phyloP scores from a whole-genome alignment of 2,888 invertebrate genomes.

The Aelia acuminata region DNA sequence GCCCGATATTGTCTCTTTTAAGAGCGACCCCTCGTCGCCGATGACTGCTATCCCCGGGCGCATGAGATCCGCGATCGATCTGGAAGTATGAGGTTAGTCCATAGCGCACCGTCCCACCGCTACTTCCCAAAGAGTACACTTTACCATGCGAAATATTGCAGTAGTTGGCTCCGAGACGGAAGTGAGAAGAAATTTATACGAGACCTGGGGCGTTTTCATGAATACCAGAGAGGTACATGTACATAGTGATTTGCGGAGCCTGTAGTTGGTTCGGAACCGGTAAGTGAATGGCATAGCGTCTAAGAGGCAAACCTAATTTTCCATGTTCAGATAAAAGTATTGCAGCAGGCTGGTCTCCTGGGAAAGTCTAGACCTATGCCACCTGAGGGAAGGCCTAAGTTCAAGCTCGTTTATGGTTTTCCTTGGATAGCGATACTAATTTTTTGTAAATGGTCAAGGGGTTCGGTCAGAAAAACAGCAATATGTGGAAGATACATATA shows the following conservation, averaged over 20 bases:
- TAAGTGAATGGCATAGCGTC: neutral
- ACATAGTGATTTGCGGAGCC: neutral
- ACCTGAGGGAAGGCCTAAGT: too few species aligned
- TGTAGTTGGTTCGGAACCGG: neutral
- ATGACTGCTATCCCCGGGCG: neutral
- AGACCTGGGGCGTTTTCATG: neutral
- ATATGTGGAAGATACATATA: too few species aligned
- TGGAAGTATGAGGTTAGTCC: neutral
- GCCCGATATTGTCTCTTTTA: neutral
- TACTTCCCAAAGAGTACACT: slow-evolving; percentile 17
- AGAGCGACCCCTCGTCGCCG: neutral
- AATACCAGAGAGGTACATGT: neutral
- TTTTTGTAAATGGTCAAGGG: too few species aligned
- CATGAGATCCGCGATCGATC: neutral
- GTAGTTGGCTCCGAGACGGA: neutral
- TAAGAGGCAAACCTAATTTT: too few species aligned
- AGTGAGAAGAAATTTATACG: slow-evolving; percentile 9
- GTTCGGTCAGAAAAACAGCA: too few species aligned
- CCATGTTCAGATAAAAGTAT: too few species aligned
- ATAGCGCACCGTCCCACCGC: slow-evolving; percentile 22
- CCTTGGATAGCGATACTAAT: too few species aligned
- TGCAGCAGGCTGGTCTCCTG: too few species aligned
- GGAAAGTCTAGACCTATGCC: too few species aligned
- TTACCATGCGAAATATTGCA: neutral
- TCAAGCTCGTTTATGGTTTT: too few species aligned